Evolutionary conservation across 1,140 invertebrate species (phyloP), one percentile per base, ranked within the genome.

Genomic region (Penaeus japonicus): DNA sequence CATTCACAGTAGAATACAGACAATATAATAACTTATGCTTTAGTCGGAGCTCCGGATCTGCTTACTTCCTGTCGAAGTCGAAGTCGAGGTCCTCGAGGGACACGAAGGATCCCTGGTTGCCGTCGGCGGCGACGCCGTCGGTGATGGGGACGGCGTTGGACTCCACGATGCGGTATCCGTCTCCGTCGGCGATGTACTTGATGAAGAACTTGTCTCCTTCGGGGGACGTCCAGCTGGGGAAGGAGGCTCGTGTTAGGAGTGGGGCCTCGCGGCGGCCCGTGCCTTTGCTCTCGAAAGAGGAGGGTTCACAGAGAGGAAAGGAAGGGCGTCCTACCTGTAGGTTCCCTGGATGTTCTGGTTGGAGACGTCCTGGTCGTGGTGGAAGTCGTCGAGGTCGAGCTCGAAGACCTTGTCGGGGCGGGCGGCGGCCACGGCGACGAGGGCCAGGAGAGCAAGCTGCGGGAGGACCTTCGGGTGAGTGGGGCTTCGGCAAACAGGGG

Each of bases 121-220:
- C 89, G 65, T 90, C 89, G 39, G 89, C 89, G 24, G 55, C 55
- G 10, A 88, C 85, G 53, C 89, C 89, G 57, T 35, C 18, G 82
- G 35, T 87, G 73, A 70, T 57, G 83, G 89, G 89, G 30, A 90
- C 80, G 32, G 89, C 89, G 85, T 90, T 90, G 59, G 85, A 87
- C 15, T 90, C 89, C 7, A 90, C 35, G 53, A 90, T 77, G 59
- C 89, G 79, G 85, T 83, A 90, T 39, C 89, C 89, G 77, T 90
- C 35, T 10, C 78, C 70, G 73, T 90, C 89, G 39, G 89, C 89
- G 22, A 87, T 55, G 81, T 90, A 90, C 22, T 78, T 87, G 55
- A 90, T 75, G 85, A 84, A 90, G 82, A 87, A 90, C 80, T 90
- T 55, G 57, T 84, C 65, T n/a, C 85, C 85, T 18, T 90, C 73